Evolutionary conservation across 2,113 vertebrate species (phyloP).

Genomic region (Macrotis lagotis): DNA sequence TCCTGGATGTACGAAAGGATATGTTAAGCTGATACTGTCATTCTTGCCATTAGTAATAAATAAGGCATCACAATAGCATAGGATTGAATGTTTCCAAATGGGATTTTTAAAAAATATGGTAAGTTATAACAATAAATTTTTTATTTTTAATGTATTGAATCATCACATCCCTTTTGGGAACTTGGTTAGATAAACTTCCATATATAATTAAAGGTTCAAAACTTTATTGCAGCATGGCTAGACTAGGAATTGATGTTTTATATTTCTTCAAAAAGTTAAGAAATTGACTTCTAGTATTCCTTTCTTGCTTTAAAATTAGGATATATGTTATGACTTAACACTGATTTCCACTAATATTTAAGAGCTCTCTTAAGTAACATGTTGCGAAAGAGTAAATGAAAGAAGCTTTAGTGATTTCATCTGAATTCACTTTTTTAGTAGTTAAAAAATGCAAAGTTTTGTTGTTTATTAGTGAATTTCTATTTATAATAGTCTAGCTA

Average conservation of each 20-base stretch:
- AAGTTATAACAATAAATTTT: background rate
- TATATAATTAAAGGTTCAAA: background rate
- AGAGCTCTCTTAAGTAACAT: background rate
- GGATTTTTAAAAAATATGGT: background rate
- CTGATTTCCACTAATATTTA: background rate
- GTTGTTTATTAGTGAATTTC: conserved; percentile 30
- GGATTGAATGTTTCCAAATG: background rate
- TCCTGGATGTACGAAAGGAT: background rate
- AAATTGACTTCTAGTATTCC: background rate
- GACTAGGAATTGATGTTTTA: background rate
- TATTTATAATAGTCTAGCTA: conserved; percentile 44
- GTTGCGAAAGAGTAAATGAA: conserved; percentile 1
- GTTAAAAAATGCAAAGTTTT: background rate
- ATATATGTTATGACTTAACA: background rate
- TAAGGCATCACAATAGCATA: background rate
- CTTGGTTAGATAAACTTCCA: background rate
- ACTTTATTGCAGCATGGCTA: background rate
- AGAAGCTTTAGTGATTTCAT: conserved; percentile 10
- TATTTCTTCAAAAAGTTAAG: background rate
- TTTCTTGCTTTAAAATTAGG: conserved; percentile 40
- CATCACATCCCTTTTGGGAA: background rate
- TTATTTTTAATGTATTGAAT: background rate
- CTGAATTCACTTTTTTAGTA: conserved; percentile 12
- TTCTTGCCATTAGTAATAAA: background rate
- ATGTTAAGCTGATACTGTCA: background rate